phyloP scores from a whole-genome alignment of 2,113 vertebrate species.

The Crotalus tigris region DNA sequence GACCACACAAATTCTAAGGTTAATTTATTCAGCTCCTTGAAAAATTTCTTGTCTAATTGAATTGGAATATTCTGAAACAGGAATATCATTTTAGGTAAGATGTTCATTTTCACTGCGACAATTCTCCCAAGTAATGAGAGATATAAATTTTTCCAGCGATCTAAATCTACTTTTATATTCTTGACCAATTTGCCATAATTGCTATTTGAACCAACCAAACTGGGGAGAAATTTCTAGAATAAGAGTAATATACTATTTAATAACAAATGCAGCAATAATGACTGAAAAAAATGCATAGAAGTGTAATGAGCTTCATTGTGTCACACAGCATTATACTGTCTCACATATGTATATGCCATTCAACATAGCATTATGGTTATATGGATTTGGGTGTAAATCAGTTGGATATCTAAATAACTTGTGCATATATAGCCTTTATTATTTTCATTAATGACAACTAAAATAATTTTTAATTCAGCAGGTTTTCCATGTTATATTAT shows the following conservation, averaged over 20 bases:
- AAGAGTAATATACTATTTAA: not conserved
- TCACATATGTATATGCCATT: not conserved
- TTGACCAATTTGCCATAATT: no score
- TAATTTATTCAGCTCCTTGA: no score
- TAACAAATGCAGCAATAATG: not conserved
- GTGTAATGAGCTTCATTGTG: not conserved
- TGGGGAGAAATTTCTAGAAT: not conserved
- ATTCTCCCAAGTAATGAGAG: no score
- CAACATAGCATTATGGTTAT: not conserved
- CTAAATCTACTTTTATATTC: no score
- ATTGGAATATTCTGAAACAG: no score
- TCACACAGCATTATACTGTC: not conserved
- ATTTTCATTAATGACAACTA: conserved; percentile 14
- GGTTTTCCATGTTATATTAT: not conserved
- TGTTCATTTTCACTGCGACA: no score
- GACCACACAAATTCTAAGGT: no score
- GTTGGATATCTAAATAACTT: not conserved
- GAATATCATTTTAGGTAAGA: no score
- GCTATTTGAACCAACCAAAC: not conserved
- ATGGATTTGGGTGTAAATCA: not conserved
- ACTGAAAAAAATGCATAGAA: not conserved
- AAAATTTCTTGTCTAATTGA: no score
- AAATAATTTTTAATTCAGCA: not conserved
- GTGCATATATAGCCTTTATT: not conserved
- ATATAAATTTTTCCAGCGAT: no score